These are phyloP conservation scores for Acromyrmex charruanus DNA, from an alignment of 1,140 invertebrate genomes.

Conservation along the genomic window DNA sequence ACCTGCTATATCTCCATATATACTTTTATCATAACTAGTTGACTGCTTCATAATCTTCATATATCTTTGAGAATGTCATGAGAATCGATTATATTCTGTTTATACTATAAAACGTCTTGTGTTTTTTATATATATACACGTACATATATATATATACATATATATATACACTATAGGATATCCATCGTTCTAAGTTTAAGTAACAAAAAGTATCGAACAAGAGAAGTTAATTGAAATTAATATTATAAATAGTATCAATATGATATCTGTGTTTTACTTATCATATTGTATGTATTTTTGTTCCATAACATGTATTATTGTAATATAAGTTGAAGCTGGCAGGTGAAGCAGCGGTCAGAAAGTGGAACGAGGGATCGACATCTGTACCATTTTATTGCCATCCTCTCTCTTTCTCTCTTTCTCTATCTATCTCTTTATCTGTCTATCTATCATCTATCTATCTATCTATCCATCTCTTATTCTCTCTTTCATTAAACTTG, in stretches of 20 bases:
- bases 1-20: slow-evolving; percentile 83
- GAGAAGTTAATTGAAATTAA: slow-evolving; percentile 69
- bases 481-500: slow-evolving; percentile 69
- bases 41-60: slow-evolving; percentile 78
- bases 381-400: slow-evolving; percentile 69
- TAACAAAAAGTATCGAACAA: slow-evolving; percentile 68
- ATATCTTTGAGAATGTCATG: slow-evolving; percentile 74
- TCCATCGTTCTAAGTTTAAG: slow-evolving; percentile 79
- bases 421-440: slow-evolving; percentile 3
- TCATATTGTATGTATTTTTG: slow-evolving; percentile 80
- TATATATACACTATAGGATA: slow-evolving; percentile 78
- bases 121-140: slow-evolving; percentile 75
- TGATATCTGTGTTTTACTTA: slow-evolving; percentile 81
- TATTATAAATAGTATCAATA: slow-evolving; percentile 76
- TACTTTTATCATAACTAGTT: slow-evolving; percentile 80
- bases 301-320: slow-evolving; percentile 76
- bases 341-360: slow-evolving; percentile 79
- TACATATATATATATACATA: slow-evolving; percentile 51
- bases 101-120: slow-evolving; percentile 74
- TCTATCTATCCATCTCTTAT: slow-evolving; percentile 6
- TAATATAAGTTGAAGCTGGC: slow-evolving; percentile 78
- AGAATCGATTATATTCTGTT: slow-evolving; percentile 75
- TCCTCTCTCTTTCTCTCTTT: slow-evolving; percentile 47
- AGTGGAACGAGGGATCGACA: slow-evolving; percentile 76
- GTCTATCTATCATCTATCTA: not conserved